A percentile compares a stretch with the other conserved stretches of the same genome.
Evolutionary conservation across 2,797 vertebrate species (phyloP).

Genomic region (Sebastes melanostomus): DNA sequence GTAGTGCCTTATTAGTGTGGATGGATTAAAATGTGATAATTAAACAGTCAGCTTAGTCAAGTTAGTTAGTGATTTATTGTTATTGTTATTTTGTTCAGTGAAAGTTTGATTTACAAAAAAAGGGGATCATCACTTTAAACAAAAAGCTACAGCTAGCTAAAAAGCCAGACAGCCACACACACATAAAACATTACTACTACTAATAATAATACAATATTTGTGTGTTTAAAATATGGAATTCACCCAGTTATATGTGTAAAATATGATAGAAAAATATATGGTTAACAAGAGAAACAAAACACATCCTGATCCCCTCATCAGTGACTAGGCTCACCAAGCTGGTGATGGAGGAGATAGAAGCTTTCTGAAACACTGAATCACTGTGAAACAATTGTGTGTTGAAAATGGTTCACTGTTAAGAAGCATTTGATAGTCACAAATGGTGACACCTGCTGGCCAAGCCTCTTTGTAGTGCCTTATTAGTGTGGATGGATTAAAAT

Average conservation of each 20-base stretch:
- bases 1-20: background rate
- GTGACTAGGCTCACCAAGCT: constrained; percentile 54
- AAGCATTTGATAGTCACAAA: background rate
- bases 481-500: background rate
- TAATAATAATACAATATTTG: too few species aligned
- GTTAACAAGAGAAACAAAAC: constrained; percentile 71
- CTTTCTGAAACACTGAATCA: background rate
- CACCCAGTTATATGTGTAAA: too few species aligned
- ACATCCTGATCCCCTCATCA: constrained; percentile 41
- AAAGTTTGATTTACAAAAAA: too few species aligned
- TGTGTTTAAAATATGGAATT: too few species aligned
- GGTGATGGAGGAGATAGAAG: background rate
- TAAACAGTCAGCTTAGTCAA: background rate
- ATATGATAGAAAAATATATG: too few species aligned
- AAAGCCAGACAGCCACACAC: too few species aligned
- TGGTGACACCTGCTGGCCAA: constrained; percentile 32
- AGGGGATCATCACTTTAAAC: too few species aligned
- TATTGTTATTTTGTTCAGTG: background rate
- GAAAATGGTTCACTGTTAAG: constrained; percentile 2
- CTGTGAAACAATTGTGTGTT: background rate
- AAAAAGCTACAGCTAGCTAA: too few species aligned
- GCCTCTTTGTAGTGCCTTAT: background rate
- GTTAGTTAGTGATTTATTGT: too few species aligned
- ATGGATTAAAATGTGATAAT: background rate
- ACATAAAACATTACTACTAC: too few species aligned